Conservation (phyloP, 64 coral and sea anemone genomes). For the Porites australiensis region DNA sequence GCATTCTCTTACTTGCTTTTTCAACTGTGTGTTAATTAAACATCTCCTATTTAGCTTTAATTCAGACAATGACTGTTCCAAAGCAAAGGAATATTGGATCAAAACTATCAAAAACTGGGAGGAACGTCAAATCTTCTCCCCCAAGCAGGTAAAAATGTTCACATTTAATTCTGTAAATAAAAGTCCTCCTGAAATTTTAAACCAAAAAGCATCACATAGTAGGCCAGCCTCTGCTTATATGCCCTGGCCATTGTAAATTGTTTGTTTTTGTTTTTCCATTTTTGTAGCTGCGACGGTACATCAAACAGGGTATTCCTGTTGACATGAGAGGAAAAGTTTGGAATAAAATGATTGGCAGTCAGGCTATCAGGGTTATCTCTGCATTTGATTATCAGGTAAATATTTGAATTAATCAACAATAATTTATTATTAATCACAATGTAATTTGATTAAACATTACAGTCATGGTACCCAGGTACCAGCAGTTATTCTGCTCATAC, state of each 20-base stretch:
- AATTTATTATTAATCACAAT: too few relatives aligned
- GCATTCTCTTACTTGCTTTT: too few relatives aligned
- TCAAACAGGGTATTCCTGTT: slow-evolving; percentile 58
- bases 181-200: too few relatives aligned
- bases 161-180: too few relatives aligned
- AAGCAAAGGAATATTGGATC: not conserved
- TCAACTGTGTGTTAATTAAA: not conserved
- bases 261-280: not conserved
- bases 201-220: too few relatives aligned
- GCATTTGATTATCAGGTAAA: slow-evolving; percentile 68
- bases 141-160: slow-evolving; percentile 11
- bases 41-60: not conserved
- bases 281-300: slow-evolving; percentile 39
- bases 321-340: slow-evolving; percentile 58
- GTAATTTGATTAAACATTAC: too few relatives aligned
- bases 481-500: too few relatives aligned
- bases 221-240: too few relatives aligned
- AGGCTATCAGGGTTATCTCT: slow-evolving; percentile 41
- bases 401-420: not conserved
- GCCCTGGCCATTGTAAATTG: not conserved
- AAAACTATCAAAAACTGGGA: slow-evolving; percentile 18
- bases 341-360: slow-evolving; percentile 54
- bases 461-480: too few relatives aligned
- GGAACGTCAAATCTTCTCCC: slow-evolving; percentile 17
- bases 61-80: not conserved